These are phyloP conservation scores for Laupala kohalensis DNA, from an alignment of 1,140 invertebrate genomes.

Conservation along the genomic window DNA sequence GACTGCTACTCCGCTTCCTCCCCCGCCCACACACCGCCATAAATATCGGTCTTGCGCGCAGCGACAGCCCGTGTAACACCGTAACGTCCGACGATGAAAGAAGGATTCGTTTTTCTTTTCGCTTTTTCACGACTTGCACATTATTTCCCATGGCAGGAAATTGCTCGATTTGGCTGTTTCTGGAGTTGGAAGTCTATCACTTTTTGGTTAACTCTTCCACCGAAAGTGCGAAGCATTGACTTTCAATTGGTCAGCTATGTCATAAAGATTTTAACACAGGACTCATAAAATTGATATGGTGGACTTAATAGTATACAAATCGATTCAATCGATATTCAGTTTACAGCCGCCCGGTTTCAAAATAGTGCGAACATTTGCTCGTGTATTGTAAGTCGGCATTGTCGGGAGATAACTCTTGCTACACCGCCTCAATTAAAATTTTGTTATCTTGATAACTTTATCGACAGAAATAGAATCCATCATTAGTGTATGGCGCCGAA, in stretches of 20 bases:
- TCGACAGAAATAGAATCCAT: no score
- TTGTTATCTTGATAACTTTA: no score
- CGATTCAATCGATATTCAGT: neutral
- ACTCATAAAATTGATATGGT: neutral
- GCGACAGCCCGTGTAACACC: neutral
- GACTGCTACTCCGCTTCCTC: conserved; percentile 18
- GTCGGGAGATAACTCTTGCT: no score
- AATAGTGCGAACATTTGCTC: neutral
- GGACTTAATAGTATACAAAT: neutral
- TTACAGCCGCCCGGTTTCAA: neutral
- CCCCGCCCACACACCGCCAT: conserved; percentile 1
- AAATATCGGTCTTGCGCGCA: conserved; percentile 18
- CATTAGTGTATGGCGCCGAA: no score
- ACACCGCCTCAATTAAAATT: no score
- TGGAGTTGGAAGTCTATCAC: neutral
- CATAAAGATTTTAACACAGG: neutral
- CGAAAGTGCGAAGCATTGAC: neutral
- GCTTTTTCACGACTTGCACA: neutral
- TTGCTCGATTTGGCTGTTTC: neutral
- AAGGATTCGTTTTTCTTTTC: no score
- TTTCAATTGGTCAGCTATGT: neutral
- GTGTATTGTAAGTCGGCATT: no score
- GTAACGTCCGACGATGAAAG: neutral
- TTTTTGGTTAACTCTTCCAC: neutral
- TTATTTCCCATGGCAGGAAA: neutral